A percentile compares a stretch with the other conserved stretches of the same genome.
phyloP scores from a whole-genome alignment of 2,888 invertebrate species.

The Caenorhabditis wallacei region DNA sequence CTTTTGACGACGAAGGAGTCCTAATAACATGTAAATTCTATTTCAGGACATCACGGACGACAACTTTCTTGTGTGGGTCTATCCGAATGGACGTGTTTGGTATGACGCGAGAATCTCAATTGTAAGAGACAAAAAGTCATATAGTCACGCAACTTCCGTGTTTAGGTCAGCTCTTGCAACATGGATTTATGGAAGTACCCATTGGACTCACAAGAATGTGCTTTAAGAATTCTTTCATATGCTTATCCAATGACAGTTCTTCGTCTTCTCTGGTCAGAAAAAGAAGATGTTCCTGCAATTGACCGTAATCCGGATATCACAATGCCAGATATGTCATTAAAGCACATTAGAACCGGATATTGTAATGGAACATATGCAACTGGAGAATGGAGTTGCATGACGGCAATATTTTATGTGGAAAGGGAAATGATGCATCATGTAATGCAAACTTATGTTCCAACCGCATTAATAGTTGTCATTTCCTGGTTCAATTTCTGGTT shows the following conservation, averaged over 20 bases:
- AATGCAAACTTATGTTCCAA: slow-evolving; percentile 86
- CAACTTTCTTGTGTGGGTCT: slow-evolving; percentile 82
- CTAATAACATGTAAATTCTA: slow-evolving; percentile 59
- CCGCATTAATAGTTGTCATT: slow-evolving; percentile 86
- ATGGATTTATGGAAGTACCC: slow-evolving; percentile 81
- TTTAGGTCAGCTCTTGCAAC: slow-evolving; percentile 75
- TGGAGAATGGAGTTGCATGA: slow-evolving; percentile 85
- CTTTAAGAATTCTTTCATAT: slow-evolving; percentile 85
- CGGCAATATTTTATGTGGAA: slow-evolving; percentile 85
- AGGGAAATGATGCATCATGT: slow-evolving; percentile 86
- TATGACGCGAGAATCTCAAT: slow-evolving; percentile 77
- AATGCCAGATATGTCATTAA: slow-evolving; percentile 82
- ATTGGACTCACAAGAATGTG: slow-evolving; percentile 85
- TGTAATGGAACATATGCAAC: slow-evolving; percentile 83
- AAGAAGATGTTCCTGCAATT: slow-evolving; percentile 76
- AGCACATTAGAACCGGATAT: slow-evolving; percentile 75
- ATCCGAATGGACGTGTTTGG: slow-evolving; percentile 82
- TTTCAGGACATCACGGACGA: slow-evolving; percentile 81
- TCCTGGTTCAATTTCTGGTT: slow-evolving; percentile 85
- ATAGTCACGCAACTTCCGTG: slow-evolving; percentile 4
- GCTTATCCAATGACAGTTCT: slow-evolving; percentile 82
- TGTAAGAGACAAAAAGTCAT: slow-evolving; percentile 48
- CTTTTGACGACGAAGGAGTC: slow-evolving; percentile 27
- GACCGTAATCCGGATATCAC: slow-evolving; percentile 81
- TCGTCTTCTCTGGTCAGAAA: slow-evolving; percentile 79